Evolutionary conservation across 1,140 invertebrate genomes (phyloP).

Genomic region (Copidosoma floridanum): DNA sequence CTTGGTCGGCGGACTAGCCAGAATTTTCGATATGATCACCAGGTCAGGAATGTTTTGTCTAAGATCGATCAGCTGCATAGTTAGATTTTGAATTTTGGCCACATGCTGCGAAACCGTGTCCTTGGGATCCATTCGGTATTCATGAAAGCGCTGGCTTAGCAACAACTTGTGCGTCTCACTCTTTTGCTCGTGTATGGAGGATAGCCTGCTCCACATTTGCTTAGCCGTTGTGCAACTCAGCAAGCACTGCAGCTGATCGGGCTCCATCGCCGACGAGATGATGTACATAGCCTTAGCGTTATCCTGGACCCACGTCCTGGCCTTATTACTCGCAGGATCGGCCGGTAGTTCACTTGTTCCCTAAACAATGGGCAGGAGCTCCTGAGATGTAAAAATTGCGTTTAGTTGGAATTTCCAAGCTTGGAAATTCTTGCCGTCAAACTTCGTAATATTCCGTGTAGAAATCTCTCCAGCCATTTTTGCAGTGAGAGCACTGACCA

Average conservation of each 20-base stretch:
- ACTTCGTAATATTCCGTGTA: not conserved
- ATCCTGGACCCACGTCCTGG: not conserved
- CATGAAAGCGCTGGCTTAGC: slow-evolving; percentile 18
- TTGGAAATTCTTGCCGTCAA: not conserved
- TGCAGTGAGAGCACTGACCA: too few relatives aligned
- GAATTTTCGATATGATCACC: slow-evolving; percentile 23
- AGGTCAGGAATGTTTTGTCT: slow-evolving; percentile 19
- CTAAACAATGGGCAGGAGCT: not conserved
- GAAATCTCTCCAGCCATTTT: not conserved
- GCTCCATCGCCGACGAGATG: not conserved
- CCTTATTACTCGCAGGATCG: not conserved
- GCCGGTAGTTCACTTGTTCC: not conserved
- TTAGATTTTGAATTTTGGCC: slow-evolving; percentile 23
- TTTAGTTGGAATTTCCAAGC: not conserved
- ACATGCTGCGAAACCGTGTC: slow-evolving; percentile 20
- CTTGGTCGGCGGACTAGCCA: slow-evolving; percentile 23
- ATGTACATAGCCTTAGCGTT: not conserved
- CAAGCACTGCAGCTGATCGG: slow-evolving; percentile 7
- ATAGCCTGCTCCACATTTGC: not conserved
- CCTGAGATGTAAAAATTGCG: not conserved
- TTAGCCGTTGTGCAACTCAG: slow-evolving; percentile 18
- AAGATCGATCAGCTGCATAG: slow-evolving; percentile 20
- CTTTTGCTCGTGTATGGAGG: not conserved
- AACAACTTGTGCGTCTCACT: slow-evolving; percentile 1
- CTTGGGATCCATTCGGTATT: slow-evolving; percentile 6